These are phyloP conservation scores for Hydrocynus forskahlii DNA, from an alignment of 2,797 vertebrate genomes.

Conservation along the genomic window DNA sequence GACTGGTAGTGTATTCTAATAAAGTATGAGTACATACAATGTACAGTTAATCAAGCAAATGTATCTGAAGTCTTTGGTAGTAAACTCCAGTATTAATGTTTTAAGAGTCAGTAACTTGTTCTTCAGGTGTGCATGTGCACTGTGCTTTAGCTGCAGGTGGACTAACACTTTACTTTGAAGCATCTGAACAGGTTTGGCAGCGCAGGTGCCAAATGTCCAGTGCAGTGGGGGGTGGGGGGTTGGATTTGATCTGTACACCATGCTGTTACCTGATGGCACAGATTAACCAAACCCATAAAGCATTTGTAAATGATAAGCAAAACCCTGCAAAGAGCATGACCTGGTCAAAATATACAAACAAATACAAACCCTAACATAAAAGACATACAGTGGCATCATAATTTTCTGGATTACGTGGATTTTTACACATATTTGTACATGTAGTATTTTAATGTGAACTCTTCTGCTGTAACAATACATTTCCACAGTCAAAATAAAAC, in stretches of 20 bases:
- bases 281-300: slow-evolving; percentile 73
- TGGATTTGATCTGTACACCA: slow-evolving; percentile 54
- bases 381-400: no score
- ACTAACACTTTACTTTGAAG: slow-evolving; percentile 73
- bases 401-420: no score
- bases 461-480: no score
- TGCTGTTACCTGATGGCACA: slow-evolving; percentile 72
- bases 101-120: slow-evolving; percentile 55
- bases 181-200: slow-evolving; percentile 63
- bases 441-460: no score
- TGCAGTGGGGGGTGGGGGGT: slow-evolving; percentile 57
- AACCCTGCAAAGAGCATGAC: slow-evolving; percentile 32
- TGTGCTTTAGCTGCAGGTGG: slow-evolving; percentile 67
- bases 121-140: slow-evolving; percentile 62
- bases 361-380: no score
- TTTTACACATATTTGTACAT: no score
- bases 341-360: no score
- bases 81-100: background rate
- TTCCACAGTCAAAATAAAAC: no score
- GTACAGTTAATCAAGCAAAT: background rate
- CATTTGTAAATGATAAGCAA: slow-evolving; percentile 67
- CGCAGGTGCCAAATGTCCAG: slow-evolving; percentile 68
- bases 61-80: background rate
- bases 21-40: background rate
- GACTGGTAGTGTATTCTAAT: no score